Percentiles rank a stretch among this genome's conserved stretches.
These are phyloP conservation scores for Pseudomyrmex cubaensis DNA, from an alignment of 1,140 invertebrate genomes.

Conservation along the genomic window DNA sequence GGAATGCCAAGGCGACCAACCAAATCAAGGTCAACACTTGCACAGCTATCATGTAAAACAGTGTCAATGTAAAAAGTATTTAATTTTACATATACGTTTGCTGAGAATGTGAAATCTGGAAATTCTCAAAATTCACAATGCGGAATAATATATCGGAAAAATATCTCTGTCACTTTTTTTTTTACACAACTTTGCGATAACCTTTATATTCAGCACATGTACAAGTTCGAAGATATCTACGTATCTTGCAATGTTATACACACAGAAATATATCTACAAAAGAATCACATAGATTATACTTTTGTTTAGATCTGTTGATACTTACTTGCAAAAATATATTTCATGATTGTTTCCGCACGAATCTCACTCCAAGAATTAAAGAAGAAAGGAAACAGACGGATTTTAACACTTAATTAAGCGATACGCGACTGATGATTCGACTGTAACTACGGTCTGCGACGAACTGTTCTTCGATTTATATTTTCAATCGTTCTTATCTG, in stretches of 20 bases:
- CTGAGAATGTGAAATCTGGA: neutral
- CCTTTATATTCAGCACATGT: too few species aligned
- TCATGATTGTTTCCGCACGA: conserved; percentile 34
- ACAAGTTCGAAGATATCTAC: too few species aligned
- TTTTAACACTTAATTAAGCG: neutral
- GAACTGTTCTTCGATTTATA: conserved; percentile 11
- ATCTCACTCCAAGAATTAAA: neutral
- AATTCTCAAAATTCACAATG: neutral
- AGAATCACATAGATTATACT: neutral
- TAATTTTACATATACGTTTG: neutral
- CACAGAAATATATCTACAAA: neutral
- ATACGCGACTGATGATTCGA: neutral
- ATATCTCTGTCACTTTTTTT: neutral
- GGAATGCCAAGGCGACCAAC: conserved; percentile 54
- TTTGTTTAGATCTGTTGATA: neutral
- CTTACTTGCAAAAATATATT: conserved; percentile 29
- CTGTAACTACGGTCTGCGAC: neutral
- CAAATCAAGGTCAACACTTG: conserved; percentile 43
- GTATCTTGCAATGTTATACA: too few species aligned
- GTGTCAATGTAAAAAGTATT: neutral
- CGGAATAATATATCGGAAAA: neutral
- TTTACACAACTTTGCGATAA: neutral
- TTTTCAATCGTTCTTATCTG: conserved; percentile 11
- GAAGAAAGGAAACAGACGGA: neutral
- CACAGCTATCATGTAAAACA: conserved; percentile 20